phyloP scores from a whole-genome alignment of 1,140 invertebrate species.

The Drosophila ercepeae region DNA sequence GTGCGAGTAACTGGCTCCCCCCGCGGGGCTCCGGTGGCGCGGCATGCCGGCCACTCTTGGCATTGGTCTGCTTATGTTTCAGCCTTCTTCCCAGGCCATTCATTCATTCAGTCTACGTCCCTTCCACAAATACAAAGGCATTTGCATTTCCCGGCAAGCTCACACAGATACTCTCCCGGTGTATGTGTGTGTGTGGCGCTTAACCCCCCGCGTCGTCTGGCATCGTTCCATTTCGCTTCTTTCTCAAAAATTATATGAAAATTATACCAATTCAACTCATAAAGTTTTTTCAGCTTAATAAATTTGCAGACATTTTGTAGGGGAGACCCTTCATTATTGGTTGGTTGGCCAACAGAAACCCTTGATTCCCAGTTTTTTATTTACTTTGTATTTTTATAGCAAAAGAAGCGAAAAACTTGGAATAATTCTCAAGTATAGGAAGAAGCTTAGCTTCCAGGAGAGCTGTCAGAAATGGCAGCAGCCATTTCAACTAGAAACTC shows the following conservation, averaged over 20 bases:
- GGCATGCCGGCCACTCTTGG: conserved; percentile 50
- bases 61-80: conserved; percentile 44
- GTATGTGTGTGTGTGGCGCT: conserved; percentile 66
- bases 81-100: conserved; percentile 37
- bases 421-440: neutral
- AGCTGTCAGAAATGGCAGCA: conserved; percentile 17
- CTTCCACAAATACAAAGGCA: conserved; percentile 51
- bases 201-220: conserved; percentile 48
- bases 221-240: conserved; percentile 74
- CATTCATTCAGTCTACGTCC: conserved; percentile 26
- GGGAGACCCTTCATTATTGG: conserved; percentile 9
- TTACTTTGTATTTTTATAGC: no score
- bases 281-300: conserved; percentile 82
- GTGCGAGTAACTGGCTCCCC: conserved; percentile 15
- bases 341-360: conserved; percentile 2
- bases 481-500: neutral
- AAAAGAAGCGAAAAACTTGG: conserved; percentile 1
- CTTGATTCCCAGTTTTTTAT: no score
- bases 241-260: conserved; percentile 82
- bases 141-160: conserved; percentile 66
- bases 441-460: neutral
- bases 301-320: conserved; percentile 80
- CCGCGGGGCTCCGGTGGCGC: no score
- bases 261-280: conserved; percentile 83
- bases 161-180: conserved; percentile 3